These are phyloP conservation scores for Entelurus aequoreus DNA, from an alignment of 2,113 vertebrate genomes.

Conservation along the genomic window DNA sequence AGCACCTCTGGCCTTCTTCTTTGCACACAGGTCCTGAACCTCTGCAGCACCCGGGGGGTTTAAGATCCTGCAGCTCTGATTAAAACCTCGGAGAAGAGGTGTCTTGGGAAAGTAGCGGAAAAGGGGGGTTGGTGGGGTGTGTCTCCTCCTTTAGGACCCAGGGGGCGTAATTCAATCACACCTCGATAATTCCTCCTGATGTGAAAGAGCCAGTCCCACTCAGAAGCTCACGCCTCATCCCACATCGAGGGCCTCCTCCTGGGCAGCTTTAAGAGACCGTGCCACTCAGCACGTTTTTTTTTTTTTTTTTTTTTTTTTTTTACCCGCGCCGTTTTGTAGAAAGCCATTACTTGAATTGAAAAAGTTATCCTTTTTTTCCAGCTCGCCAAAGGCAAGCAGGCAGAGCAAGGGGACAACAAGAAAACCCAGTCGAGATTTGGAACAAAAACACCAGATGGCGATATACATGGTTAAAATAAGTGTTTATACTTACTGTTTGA, in stretches of 20 bases:
- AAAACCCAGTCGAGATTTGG: slow-evolving; percentile 21
- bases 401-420: not conserved
- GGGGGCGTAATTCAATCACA: slow-evolving; percentile 61
- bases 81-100: slow-evolving; percentile 37
- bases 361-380: slow-evolving; percentile 39
- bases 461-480: slow-evolving; percentile 64
- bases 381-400: slow-evolving; percentile 36
- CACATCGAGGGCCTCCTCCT: slow-evolving; percentile 50
- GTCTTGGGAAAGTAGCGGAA: slow-evolving; percentile 2
- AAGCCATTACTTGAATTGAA: slow-evolving; percentile 60
- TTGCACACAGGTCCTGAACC: slow-evolving; percentile 8
- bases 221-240: slow-evolving; percentile 37
- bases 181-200: slow-evolving; percentile 60
- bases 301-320: slow-evolving; percentile 3
- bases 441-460: slow-evolving; percentile 68
- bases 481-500: slow-evolving; percentile 73
- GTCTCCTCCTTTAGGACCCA: slow-evolving; percentile 36
- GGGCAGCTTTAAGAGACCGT: slow-evolving; percentile 50
- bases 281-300: slow-evolving; percentile 33
- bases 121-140: slow-evolving; percentile 13
- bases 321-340: slow-evolving; percentile 50
- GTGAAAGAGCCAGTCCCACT: slow-evolving; percentile 47
- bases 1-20: slow-evolving; percentile 5
- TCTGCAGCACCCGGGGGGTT: slow-evolving; percentile 41
- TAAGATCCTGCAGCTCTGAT: slow-evolving; percentile 47